Conservation (phyloP, 2,797 vertebrate genomes). For the Nothura maculosa region DNA sequence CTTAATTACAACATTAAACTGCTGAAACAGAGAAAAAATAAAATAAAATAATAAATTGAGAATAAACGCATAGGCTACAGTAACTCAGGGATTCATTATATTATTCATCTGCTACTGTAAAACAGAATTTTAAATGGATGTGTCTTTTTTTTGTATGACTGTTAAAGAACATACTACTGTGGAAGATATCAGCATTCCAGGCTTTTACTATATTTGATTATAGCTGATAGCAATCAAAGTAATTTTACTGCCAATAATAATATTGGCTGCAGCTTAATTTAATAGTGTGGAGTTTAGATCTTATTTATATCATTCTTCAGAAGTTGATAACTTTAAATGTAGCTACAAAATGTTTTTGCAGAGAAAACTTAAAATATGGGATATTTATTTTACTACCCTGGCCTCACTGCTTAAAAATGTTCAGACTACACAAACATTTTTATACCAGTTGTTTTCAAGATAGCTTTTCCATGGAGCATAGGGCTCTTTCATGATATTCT, state of each 20-base stretch:
- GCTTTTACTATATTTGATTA: slow-evolving; percentile 87
- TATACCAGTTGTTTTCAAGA: slow-evolving; percentile 25
- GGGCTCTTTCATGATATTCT: neutral
- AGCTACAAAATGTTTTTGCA: neutral
- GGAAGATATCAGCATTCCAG: slow-evolving; percentile 73
- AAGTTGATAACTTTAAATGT: neutral
- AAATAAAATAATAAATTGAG: slow-evolving; percentile 59
- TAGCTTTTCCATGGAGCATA: neutral
- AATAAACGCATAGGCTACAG: slow-evolving; percentile 22
- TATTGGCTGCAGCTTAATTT: slow-evolving; percentile 61
- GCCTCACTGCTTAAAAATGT: slow-evolving; percentile 21
- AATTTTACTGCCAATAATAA: slow-evolving; percentile 85
- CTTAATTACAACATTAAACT: slow-evolving; percentile 46
- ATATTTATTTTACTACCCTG: slow-evolving; percentile 28
- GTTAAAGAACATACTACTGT: slow-evolving; percentile 51
- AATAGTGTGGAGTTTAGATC: slow-evolving; percentile 13
- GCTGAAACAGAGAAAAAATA: slow-evolving; percentile 31
- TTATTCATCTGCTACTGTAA: slow-evolving; percentile 67
- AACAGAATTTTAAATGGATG: slow-evolving; percentile 58
- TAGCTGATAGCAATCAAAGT: slow-evolving; percentile 84
- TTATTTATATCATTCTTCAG: slow-evolving; percentile 44
- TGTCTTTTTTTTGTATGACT: slow-evolving; percentile 36
- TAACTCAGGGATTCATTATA: slow-evolving; percentile 58
- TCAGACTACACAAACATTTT: neutral
- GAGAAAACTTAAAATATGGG: slow-evolving; percentile 28